phyloP scores from a whole-genome alignment of 2,113 vertebrate genomes.

The Cichladusa arquata region DNA sequence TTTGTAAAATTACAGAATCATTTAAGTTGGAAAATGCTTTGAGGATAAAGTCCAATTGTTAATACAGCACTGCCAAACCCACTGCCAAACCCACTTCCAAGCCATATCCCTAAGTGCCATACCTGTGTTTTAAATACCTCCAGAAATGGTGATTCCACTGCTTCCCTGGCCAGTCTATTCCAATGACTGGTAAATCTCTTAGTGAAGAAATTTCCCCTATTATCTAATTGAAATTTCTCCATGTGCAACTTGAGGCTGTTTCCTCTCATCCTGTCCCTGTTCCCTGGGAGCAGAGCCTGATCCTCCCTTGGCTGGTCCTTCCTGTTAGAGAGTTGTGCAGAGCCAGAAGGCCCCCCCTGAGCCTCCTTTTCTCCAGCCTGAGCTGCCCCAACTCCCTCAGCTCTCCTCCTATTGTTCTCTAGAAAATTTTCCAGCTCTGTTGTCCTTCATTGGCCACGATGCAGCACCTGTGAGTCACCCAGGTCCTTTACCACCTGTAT shows the following conservation, averaged over 20 bases:
- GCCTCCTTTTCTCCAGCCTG: neutral
- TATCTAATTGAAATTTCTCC: neutral
- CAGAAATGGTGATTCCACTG: neutral
- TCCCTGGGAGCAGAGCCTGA: neutral
- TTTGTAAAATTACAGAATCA: neutral
- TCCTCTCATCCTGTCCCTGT: neutral
- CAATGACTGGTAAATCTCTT: neutral
- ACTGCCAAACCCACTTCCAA: neutral
- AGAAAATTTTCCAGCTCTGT: neutral
- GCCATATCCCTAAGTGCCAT: too few species aligned
- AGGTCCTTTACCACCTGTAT: neutral
- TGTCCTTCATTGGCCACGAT: neutral
- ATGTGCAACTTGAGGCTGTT: rapidly evolving
- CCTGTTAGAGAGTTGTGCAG: neutral
- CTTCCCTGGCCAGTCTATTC: neutral
- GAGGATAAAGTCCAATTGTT: neutral
- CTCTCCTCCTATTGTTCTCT: rapidly evolving
- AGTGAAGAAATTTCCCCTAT: neutral
- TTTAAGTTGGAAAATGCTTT: neutral
- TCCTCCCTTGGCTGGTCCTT: rapidly evolving
- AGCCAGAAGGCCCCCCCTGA: rapidly evolving
- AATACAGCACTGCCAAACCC: neutral
- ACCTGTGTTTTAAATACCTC: neutral
- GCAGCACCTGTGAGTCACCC: neutral
- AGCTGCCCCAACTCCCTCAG: rapidly evolving